Percentiles rank a stretch among this genome's conserved stretches.
These are phyloP conservation scores for Bellardia pandia DNA, from an alignment of 2,888 invertebrate genomes.

Conservation along the genomic window DNA sequence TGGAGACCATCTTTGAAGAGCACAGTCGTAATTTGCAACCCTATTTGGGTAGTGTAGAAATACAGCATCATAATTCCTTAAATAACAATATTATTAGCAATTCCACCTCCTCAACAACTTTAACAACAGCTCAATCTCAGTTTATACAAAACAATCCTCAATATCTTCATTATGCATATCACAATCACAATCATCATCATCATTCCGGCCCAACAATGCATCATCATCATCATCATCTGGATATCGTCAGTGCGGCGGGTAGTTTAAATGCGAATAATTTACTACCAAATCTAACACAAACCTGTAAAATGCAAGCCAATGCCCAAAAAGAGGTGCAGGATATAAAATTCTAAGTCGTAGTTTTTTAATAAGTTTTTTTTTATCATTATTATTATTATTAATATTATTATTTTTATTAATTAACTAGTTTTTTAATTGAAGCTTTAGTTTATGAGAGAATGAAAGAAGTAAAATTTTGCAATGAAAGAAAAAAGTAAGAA, in stretches of 20 bases:
- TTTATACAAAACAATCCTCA: constrained; percentile 68
- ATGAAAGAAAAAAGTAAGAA: constrained; percentile 32
- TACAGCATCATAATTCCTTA: constrained; percentile 72
- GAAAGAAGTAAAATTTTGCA: constrained; percentile 6
- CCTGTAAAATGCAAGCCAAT: constrained; percentile 90
- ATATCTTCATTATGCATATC: constrained; percentile 64
- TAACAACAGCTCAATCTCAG: constrained; percentile 70
- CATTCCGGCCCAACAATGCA: constrained; percentile 59
- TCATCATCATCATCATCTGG: constrained; percentile 65
- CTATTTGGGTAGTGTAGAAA: constrained; percentile 77
- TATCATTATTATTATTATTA: constrained; percentile 54
- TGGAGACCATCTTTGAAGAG: constrained; percentile 90
- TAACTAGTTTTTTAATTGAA: constrained; percentile 48
- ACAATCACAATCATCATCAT: constrained; percentile 63
- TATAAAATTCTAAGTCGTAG: constrained; percentile 88
- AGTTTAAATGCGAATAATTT: constrained; percentile 83
- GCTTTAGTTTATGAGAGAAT: constrained; percentile 20
- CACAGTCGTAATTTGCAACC: constrained; percentile 81
- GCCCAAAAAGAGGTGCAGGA: constrained; percentile 94
- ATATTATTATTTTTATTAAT: constrained; percentile 53
- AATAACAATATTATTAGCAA: constrained; percentile 73
- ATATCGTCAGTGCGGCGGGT: constrained; percentile 73
- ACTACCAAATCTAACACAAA: constrained; percentile 84
- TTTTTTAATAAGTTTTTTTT: constrained; percentile 60
- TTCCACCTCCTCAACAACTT: constrained; percentile 50